Conservation (phyloP, 2,113 vertebrate genomes). For the Pygoscelis adeliae region DNA sequence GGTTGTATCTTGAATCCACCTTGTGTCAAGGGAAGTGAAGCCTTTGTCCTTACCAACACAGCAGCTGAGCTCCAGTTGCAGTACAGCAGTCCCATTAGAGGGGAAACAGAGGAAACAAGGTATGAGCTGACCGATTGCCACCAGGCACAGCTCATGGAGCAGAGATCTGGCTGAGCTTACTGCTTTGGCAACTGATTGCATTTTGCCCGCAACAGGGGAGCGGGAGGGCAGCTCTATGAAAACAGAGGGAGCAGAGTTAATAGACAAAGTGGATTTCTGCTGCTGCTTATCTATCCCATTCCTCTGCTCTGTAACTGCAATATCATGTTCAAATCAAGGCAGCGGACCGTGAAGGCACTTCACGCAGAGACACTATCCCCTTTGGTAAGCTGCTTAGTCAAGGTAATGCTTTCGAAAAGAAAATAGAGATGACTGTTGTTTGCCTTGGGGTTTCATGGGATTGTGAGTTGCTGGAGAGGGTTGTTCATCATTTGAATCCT, state of each 20-base stretch:
- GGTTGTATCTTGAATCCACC: background rate
- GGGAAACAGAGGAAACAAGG: background rate
- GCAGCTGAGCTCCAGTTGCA: background rate
- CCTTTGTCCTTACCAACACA: background rate
- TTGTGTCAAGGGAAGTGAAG: background rate
- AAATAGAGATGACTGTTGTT: constrained; percentile 55
- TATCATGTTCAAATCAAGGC: constrained; percentile 41
- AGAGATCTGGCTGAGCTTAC: background rate
- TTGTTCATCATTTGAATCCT: background rate
- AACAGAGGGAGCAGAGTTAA: background rate
- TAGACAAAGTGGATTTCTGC: background rate
- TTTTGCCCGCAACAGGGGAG: background rate
- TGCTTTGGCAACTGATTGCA: background rate
- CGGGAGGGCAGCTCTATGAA: background rate
- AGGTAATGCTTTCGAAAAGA: constrained; percentile 37
- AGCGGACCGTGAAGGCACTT: background rate
- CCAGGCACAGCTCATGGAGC: background rate
- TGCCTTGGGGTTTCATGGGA: constrained; percentile 25
- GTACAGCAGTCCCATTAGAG: background rate
- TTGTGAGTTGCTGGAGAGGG: background rate
- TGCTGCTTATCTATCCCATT: background rate
- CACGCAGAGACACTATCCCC: background rate
- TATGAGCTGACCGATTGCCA: background rate
- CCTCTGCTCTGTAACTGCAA: background rate
- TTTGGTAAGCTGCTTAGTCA: constrained; percentile 51